Percentiles rank a stretch among this genome's conserved stretches.
phyloP scores from a whole-genome alignment of 1,140 invertebrate genomes.

The Paralvinella palmiformis region DNA sequence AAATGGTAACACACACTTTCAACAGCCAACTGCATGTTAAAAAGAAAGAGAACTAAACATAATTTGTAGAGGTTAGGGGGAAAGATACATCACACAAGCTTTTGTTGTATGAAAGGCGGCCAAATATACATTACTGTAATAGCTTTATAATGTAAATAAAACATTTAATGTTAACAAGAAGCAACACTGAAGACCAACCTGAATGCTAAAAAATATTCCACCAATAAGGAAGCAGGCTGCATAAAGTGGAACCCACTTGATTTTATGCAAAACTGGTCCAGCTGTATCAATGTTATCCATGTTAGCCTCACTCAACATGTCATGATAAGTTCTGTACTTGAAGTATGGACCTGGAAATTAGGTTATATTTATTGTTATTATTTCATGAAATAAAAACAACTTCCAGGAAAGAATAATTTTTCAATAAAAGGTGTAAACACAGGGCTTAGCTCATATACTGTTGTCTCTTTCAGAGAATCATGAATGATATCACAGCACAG shows the following conservation, averaged over 20 bases:
- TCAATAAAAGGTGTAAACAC: neutral
- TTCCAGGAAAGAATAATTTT: neutral
- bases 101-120: too few relatives aligned
- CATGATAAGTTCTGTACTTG: constrained; percentile 76
- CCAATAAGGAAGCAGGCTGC: constrained; percentile 61
- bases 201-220: too few relatives aligned
- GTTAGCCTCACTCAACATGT: constrained; percentile 68
- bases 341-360: constrained; percentile 72
- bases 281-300: constrained; percentile 60
- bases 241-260: constrained; percentile 65
- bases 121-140: too few relatives aligned
- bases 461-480: neutral
- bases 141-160: too few relatives aligned
- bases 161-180: too few relatives aligned
- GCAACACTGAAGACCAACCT: too few relatives aligned
- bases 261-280: constrained; percentile 58
- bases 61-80: too few relatives aligned
- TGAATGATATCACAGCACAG: neutral
- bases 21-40: too few relatives aligned
- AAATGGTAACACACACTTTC: too few relatives aligned
- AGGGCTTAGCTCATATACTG: neutral
- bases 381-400: too few relatives aligned
- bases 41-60: too few relatives aligned
- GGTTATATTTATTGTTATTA: neutral
- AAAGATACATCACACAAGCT: too few relatives aligned